Conservation (phyloP, 1,140 invertebrate genomes). For the Heliconius nattereri region DNA sequence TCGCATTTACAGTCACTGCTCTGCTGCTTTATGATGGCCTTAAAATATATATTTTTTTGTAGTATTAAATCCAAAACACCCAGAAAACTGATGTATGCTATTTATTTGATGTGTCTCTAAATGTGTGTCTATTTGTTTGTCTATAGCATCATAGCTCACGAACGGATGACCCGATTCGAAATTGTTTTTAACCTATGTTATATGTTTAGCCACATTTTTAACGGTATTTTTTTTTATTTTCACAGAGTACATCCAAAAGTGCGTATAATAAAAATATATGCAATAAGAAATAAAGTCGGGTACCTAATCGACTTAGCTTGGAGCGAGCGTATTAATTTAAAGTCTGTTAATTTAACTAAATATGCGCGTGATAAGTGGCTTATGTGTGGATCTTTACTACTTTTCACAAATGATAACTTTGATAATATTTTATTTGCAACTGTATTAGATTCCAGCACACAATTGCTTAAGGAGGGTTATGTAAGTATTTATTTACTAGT, state of each 20-base stretch:
- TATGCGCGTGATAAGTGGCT: conserved; percentile 79
- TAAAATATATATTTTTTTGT: no score
- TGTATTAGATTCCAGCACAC: conserved; percentile 82
- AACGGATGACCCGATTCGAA: no score
- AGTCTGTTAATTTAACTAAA: conserved; percentile 49
- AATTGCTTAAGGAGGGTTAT: conserved; percentile 68
- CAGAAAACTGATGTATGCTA: no score
- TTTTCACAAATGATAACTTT: conserved; percentile 87
- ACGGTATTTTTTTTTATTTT: not conserved
- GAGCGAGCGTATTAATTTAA: conserved; percentile 46
- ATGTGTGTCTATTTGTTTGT: not conserved
- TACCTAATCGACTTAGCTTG: conserved; percentile 65
- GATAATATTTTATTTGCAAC: conserved; percentile 86
- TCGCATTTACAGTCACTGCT: no score
- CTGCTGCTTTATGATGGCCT: no score
- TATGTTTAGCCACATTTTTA: not conserved
- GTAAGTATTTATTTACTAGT: conserved; percentile 40
- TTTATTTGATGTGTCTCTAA: not conserved
- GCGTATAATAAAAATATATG: conserved; percentile 56
- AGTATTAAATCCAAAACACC: no score
- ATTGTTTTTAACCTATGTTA: no score
- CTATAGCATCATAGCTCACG: no score
- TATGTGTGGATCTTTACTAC: conserved; percentile 87
- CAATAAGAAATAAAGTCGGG: conserved; percentile 64
- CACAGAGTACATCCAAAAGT: conserved; percentile 69